phyloP scores from a whole-genome alignment of 2,113 vertebrate genomes.

The Nothobranchius kuhntae region DNA sequence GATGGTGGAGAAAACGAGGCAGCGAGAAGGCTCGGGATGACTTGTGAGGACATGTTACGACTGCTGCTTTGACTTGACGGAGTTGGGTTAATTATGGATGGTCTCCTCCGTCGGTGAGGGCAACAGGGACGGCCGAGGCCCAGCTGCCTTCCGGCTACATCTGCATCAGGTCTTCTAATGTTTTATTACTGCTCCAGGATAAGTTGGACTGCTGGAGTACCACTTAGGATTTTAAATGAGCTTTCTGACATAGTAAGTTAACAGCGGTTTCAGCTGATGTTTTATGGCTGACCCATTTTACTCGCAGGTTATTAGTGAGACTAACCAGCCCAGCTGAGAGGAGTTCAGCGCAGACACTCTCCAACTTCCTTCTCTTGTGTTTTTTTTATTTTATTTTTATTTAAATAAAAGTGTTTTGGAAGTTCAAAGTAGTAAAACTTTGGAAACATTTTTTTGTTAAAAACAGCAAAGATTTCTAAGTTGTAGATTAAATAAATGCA shows the following conservation, averaged over 20 bases:
- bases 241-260: constrained; percentile 53
- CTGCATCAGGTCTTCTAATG: constrained; percentile 53
- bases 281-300: constrained; percentile 55
- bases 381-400: too few species aligned
- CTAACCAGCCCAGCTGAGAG: constrained; percentile 9
- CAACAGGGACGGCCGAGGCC: constrained; percentile 41
- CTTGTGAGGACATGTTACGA: constrained; percentile 69
- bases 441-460: too few species aligned
- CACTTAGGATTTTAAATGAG: constrained; percentile 39
- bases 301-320: constrained; percentile 36
- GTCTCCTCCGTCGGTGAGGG: constrained; percentile 50
- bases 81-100: constrained; percentile 74
- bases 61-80: constrained; percentile 64
- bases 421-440: not conserved
- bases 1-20: constrained; percentile 54
- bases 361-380: not conserved
- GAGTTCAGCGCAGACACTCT: not conserved
- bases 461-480: not conserved
- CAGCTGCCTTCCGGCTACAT: constrained; percentile 55
- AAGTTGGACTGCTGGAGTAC: constrained; percentile 24
- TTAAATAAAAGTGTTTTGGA: not conserved
- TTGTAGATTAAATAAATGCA: too few species aligned
- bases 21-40: constrained; percentile 60
- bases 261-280: constrained; percentile 47
- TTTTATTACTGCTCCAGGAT: constrained; percentile 64